These are phyloP conservation scores for Bolborhynchus lineola DNA, from an alignment of 2,113 vertebrate genomes.

Conservation along the genomic window DNA sequence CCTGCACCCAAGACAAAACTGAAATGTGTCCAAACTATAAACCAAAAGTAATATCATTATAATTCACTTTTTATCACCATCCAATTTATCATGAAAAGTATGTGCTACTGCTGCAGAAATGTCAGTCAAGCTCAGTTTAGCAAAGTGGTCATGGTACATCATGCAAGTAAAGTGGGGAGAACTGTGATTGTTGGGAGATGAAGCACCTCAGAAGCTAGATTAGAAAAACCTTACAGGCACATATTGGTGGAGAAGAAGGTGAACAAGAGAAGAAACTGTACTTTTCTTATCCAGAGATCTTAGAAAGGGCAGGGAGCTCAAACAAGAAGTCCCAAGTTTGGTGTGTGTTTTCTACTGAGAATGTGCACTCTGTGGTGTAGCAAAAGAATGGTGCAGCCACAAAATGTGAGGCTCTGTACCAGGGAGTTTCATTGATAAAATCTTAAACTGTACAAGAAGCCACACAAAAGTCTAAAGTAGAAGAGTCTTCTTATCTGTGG, in stretches of 20 bases:
- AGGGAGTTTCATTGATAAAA: not conserved
- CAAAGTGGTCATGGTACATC: not conserved
- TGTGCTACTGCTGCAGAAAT: not conserved
- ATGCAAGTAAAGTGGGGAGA: not conserved
- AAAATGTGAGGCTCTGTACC: not conserved
- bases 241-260: not conserved
- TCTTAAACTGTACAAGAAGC: not conserved
- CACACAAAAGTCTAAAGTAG: not conserved
- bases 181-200: not conserved
- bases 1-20: not conserved
- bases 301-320: no score
- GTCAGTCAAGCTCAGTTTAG: not conserved
- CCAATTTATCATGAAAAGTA: not conserved
- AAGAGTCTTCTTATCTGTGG: not conserved
- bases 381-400: not conserved
- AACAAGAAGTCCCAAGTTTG: not conserved
- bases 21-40: not conserved
- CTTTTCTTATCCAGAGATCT: not conserved
- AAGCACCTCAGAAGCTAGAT: not conserved
- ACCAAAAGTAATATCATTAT: not conserved
- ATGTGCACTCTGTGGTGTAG: not conserved
- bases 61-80: not conserved
- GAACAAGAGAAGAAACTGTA: not conserved
- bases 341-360: not conserved
- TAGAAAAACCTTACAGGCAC: not conserved